A percentile compares a stretch with the other conserved stretches of the same genome.
These are phyloP conservation scores for Erpobdella octoculata DNA, from an alignment of 2,888 invertebrate genomes.

Conservation along the genomic window DNA sequence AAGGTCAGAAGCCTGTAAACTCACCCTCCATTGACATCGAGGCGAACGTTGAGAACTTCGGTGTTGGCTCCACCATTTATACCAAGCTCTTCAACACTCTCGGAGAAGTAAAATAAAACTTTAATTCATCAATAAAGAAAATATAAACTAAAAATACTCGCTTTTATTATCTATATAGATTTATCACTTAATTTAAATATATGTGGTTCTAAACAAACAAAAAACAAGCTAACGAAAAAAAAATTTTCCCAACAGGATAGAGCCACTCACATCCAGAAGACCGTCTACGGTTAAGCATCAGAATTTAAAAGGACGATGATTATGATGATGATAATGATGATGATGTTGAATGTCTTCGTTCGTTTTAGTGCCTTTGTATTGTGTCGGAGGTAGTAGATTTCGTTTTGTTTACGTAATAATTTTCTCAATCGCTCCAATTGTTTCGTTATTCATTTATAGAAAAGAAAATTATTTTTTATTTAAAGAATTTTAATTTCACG, in stretches of 20 bases:
- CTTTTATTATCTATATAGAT: not conserved
- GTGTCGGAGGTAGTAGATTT: too few species aligned
- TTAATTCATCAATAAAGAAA: not conserved
- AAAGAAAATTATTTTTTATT: too few species aligned
- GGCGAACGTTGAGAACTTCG: conserved; percentile 42
- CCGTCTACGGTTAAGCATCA: conserved; percentile 18
- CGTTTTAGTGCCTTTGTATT: too few species aligned
- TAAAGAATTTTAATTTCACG: too few species aligned
- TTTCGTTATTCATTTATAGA: too few species aligned
- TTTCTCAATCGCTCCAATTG: too few species aligned
- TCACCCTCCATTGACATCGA: conserved; percentile 28
- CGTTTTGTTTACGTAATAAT: too few species aligned
- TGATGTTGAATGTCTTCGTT: too few species aligned
- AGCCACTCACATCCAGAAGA: conserved; percentile 29
- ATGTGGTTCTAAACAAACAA: not conserved
- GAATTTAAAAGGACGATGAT: not conserved
- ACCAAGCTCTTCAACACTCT: conserved; percentile 54
- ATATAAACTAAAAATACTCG: not conserved
- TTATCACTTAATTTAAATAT: not conserved
- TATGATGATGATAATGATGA: too few species aligned
- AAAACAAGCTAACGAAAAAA: not conserved
- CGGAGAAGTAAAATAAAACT: conserved; percentile 47
- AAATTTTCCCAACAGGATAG: conserved; percentile 23
- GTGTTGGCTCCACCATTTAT: conserved; percentile 53
- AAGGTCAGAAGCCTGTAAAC: conserved; percentile 23